Evolutionary conservation across 30 jellyfish, hydroid and myxozoan species (phyloP).

Genomic region (Rhopilema esculentum): DNA sequence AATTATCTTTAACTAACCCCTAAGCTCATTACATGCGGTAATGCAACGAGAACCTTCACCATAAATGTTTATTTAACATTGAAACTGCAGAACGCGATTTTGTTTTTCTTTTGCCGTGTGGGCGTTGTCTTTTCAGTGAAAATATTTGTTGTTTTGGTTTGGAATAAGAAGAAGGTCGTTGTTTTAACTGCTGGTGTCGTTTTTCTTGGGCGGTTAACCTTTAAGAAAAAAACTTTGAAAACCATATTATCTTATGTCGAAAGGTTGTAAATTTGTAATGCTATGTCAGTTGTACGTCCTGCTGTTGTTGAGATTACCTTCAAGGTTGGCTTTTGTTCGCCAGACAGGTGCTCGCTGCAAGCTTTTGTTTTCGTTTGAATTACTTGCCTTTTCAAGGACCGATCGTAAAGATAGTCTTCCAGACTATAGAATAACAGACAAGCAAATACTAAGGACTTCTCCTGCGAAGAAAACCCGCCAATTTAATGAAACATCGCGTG

Average conservation of each 20-base stretch:
- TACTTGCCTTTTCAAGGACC: background rate
- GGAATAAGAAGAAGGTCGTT: background rate
- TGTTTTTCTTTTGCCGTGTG: background rate
- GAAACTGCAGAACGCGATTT: background rate
- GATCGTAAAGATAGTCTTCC: background rate
- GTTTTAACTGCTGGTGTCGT: background rate
- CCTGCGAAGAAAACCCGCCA: background rate
- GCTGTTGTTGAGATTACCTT: background rate
- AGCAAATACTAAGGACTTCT: background rate
- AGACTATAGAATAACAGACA: background rate
- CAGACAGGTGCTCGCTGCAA: background rate
- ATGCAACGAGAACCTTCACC: background rate
- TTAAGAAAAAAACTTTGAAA: background rate
- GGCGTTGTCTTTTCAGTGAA: background rate
- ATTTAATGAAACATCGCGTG: background rate
- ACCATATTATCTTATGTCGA: background rate
- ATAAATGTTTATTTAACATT: background rate
- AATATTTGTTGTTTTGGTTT: background rate
- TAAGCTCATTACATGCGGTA: background rate
- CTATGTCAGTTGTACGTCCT: background rate
- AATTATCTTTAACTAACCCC: no score
- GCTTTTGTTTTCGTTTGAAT: background rate
- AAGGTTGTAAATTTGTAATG: background rate
- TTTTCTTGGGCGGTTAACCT: background rate
- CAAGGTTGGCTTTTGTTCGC: background rate